Conservation (phyloP, 2,888 invertebrate genomes). For the Deilephila porcellus region DNA sequence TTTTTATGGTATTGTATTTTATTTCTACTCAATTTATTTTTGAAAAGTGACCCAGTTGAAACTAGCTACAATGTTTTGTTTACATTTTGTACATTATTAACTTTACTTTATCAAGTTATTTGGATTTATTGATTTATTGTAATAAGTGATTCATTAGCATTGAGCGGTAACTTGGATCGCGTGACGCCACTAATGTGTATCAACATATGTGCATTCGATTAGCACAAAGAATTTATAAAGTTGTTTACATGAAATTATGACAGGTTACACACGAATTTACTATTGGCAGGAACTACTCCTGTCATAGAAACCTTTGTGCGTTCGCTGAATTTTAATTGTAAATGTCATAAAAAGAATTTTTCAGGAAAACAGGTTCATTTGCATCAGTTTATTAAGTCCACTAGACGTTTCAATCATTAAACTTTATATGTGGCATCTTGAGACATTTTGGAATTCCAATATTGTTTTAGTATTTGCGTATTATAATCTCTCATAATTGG, state of each 20-base stretch:
- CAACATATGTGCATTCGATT: constrained; percentile 18
- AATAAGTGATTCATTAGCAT: neutral
- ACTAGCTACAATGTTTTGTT: neutral
- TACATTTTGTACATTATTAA: neutral
- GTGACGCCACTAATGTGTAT: constrained; percentile 13
- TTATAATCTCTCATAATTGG: too few species aligned
- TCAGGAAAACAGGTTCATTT: neutral
- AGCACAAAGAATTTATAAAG: constrained; percentile 14
- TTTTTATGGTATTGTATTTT: too few species aligned
- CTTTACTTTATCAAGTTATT: neutral
- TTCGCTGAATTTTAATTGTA: neutral
- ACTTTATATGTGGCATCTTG: too few species aligned
- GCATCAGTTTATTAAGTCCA: neutral
- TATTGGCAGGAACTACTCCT: neutral
- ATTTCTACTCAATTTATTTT: too few species aligned
- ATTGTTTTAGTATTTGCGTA: too few species aligned
- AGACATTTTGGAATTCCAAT: too few species aligned
- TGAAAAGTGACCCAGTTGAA: too few species aligned
- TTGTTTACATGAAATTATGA: constrained; percentile 16
- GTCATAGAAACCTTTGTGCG: neutral
- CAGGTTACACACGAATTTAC: neutral
- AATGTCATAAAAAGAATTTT: neutral
- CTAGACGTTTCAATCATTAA: neutral
- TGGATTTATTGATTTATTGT: neutral
- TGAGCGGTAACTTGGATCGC: neutral